Base-by-base conservation (phyloP, 92 coral and sea anemone species). In the Pocillopora meandrina region DNA sequence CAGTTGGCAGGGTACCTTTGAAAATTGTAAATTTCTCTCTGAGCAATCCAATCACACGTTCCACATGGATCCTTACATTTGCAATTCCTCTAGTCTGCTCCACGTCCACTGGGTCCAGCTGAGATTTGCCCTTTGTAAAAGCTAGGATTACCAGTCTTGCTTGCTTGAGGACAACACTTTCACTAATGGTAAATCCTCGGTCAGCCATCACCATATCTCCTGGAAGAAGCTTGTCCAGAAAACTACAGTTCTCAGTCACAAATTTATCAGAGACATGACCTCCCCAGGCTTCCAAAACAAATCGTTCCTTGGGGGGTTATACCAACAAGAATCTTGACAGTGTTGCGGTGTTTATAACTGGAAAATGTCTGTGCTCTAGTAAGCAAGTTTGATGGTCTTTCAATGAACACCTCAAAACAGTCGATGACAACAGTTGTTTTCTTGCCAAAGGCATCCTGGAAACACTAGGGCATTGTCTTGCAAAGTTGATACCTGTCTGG, bases 161-260 rank as follows among this genome's bases (percentile, higher is more conserved):
- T 65, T 65, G 69, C 11, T 65, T 23, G 11, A 65, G 69, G 31
- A 10, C 69, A 65, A 65, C 31, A 7, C 69, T 65, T 65, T 65
- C 69, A 65, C 31, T 65, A 65, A 65, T 16, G 66, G 66, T 62
- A 21, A 62, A 62, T 62, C 66, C 66, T 62, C 66, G 69, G 66
- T 88, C 91, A 49, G 87, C 91, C 82, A 88, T 84, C 26, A 88
- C 87, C 87, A 88, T 63, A 42, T 88, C 91, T 31, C 87, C 87
- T 14, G 87, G 87, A 16, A 72, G 21, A 10, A 83, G 31, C 16
- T 83, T 83, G 56, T 83, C 80, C 72, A 73, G 31, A 20, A 83
- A 31, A 10, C 87, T 80, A 73, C 87, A 72, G 58, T 72, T 72
- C 31, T 83, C 87, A 5, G 87, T 83, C n/a, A 83, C 49, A 42